Percentiles rank a stretch among this genome's conserved stretches.
These are phyloP conservation scores for Pocota personata DNA, from an alignment of 2,888 invertebrate genomes.

Conservation along the genomic window DNA sequence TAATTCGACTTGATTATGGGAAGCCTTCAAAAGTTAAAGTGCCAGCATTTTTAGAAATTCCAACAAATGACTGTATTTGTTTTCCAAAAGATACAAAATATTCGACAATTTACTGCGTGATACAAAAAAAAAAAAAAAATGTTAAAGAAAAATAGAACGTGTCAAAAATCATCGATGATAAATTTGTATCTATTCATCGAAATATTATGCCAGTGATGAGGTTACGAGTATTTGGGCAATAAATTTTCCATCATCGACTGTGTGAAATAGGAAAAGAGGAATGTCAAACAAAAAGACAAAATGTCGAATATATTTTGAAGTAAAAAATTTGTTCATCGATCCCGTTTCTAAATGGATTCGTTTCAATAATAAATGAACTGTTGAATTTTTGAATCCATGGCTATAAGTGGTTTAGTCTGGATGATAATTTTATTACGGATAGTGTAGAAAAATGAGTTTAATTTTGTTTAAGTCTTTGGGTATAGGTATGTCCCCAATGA, in stretches of 20 bases:
- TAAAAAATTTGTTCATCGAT: background rate
- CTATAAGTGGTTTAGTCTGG: background rate
- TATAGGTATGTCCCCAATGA: no score
- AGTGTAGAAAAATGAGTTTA: no score
- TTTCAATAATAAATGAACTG: background rate
- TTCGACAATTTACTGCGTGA: background rate
- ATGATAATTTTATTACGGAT: background rate
- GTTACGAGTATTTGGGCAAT: background rate
- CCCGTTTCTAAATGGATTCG: background rate
- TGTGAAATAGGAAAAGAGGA: background rate
- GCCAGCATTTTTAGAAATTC: background rate
- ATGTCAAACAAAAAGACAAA: background rate
- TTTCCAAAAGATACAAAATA: background rate
- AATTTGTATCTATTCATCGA: background rate
- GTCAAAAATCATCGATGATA: background rate
- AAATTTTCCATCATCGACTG: conserved; percentile 1
- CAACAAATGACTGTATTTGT: background rate
- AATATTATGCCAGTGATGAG: background rate
- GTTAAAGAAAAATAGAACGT: background rate
- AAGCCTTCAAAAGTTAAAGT: background rate
- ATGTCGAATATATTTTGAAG: background rate
- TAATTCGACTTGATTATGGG: background rate
- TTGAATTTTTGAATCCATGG: background rate
- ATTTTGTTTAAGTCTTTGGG: no score
- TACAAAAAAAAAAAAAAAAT: background rate